Evolutionary conservation across 1,140 invertebrate genomes (phyloP).

Genomic region (Saccostrea echinata): DNA sequence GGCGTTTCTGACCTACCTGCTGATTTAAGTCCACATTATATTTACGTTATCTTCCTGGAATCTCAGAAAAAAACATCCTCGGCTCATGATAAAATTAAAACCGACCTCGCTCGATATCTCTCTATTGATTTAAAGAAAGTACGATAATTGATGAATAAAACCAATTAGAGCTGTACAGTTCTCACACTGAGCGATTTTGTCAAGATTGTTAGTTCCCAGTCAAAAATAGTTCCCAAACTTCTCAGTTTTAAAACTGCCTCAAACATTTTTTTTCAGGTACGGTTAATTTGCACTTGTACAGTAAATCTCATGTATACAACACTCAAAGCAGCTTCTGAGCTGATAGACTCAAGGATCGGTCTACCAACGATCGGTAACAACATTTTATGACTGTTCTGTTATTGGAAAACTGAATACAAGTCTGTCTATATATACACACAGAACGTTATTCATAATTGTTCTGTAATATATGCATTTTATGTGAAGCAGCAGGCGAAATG

Average conservation of each 20-base stretch:
- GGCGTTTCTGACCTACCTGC: background rate
- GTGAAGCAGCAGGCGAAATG: background rate
- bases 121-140: background rate
- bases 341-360: background rate
- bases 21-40: slow-evolving; percentile 5
- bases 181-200: background rate
- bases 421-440: slow-evolving; percentile 25
- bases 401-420: slow-evolving; percentile 25
- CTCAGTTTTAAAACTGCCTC: background rate
- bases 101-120: background rate
- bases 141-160: slow-evolving; percentile 18
- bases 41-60: background rate
- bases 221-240: background rate
- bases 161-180: slow-evolving; percentile 2
- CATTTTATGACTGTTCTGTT: slow-evolving; percentile 26
- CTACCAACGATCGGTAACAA: slow-evolving; percentile 20
- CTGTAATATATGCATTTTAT: slow-evolving; percentile 32
- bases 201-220: background rate
- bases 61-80: background rate
- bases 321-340: background rate
- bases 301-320: background rate
- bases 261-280: background rate
- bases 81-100: slow-evolving; percentile 1
- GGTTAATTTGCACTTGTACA: background rate
- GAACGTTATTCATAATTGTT: background rate